A percentile compares a stretch with the other conserved stretches of the same genome.
Conservation (phyloP, 92 coral and sea anemone genomes). For the Umimayanthus chanpuru region DNA sequence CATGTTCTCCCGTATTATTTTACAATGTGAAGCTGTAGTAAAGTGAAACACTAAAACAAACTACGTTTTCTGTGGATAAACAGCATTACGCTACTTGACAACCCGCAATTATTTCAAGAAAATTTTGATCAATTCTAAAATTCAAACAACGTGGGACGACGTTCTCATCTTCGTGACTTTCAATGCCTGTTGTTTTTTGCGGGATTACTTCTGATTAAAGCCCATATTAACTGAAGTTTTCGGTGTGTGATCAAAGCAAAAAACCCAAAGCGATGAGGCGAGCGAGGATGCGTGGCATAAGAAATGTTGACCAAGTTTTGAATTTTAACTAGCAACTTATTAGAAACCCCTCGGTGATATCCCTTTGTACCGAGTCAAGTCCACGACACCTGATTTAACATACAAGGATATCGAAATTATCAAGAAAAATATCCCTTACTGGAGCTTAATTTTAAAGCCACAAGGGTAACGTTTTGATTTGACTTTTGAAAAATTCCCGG, state of each 20-base stretch:
- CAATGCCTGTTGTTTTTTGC: background rate
- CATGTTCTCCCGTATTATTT: background rate
- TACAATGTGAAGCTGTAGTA: background rate
- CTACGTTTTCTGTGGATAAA: constrained; percentile 12
- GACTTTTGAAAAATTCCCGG: background rate
- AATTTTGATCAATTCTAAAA: background rate
- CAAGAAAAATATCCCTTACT: background rate
- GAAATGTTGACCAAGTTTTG: constrained; percentile 35
- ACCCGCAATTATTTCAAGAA: background rate
- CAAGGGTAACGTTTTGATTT: background rate
- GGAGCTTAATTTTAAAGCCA: background rate
- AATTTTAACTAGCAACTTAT: constrained; percentile 32
- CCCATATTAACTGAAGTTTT: constrained; percentile 13
- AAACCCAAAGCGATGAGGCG: constrained; percentile 1
- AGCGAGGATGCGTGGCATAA: background rate
- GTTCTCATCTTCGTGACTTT: constrained; percentile 27
- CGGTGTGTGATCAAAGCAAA: constrained; percentile 1
- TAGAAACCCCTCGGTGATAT: constrained; percentile 38
- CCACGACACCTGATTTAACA: background rate
- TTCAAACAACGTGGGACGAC: background rate
- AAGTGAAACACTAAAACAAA: background rate
- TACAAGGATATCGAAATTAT: background rate
- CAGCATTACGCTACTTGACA: constrained; percentile 14
- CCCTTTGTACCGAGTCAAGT: background rate
- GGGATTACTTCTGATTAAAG: constrained; percentile 23